Conservation (phyloP, 1,140 invertebrate species). For the Brevipalpus yothersi region DNA sequence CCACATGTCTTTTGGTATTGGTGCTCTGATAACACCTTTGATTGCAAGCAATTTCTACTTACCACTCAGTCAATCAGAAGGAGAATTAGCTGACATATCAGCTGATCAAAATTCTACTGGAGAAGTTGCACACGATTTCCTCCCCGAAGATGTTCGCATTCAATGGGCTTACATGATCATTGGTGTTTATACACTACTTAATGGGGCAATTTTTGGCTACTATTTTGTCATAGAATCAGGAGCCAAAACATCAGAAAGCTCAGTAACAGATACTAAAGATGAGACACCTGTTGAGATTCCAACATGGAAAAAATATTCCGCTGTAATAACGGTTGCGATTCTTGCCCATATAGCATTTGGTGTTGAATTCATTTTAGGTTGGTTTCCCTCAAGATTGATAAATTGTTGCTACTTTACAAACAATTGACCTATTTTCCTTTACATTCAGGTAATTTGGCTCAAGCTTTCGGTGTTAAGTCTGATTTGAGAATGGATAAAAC, state of each 20-base stretch:
- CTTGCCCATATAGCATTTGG: not conserved
- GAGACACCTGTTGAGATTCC: not conserved
- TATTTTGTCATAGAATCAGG: not conserved
- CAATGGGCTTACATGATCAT: not conserved
- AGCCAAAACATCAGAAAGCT: not conserved
- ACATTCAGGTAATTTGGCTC: not conserved
- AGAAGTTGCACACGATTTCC: not conserved
- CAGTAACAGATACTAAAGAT: not conserved
- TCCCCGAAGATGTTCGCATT: not conserved
- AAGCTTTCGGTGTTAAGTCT: not conserved
- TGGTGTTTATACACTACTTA: not conserved
- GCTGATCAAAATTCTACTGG: not conserved
- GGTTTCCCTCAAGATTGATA: not conserved
- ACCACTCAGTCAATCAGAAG: not conserved
- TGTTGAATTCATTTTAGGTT: not conserved
- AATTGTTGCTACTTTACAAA: not conserved
- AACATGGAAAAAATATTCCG: not conserved
- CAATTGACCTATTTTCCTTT: not conserved
- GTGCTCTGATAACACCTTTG: constrained; percentile 27
- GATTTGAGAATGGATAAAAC: not conserved
- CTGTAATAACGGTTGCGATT: not conserved
- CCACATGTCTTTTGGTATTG: constrained; percentile 28
- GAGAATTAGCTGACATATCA: not conserved
- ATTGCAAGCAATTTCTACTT: constrained; percentile 23
- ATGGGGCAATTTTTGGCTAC: not conserved